Percentiles rank a stretch among this genome's conserved stretches.
phyloP scores from a whole-genome alignment of 2,113 vertebrate genomes.

The Pycnonotus jocosus region DNA sequence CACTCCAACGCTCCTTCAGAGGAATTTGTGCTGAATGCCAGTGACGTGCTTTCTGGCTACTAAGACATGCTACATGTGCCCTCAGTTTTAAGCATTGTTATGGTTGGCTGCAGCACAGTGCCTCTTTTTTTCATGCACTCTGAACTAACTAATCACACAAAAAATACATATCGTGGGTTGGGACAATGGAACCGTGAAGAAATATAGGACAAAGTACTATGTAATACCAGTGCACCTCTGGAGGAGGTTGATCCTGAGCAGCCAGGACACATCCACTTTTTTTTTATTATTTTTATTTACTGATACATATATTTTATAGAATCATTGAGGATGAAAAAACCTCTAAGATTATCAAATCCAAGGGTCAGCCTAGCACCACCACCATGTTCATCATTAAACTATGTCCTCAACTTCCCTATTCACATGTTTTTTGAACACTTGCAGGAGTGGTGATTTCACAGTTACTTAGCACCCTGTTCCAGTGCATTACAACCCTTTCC shows the following conservation, averaged over 20 bases:
- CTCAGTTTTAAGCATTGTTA: not conserved
- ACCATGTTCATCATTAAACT: not conserved
- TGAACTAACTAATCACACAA: not conserved
- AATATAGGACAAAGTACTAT: accelerated
- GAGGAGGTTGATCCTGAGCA: not conserved
- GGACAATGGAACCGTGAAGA: not conserved
- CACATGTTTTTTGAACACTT: not conserved
- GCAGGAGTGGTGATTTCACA: not conserved
- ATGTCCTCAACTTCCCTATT: not conserved
- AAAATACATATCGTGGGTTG: not conserved
- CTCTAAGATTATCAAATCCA: not conserved
- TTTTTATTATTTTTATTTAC: not conserved
- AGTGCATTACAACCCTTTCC: not conserved
- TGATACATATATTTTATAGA: not conserved
- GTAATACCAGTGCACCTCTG: not conserved
- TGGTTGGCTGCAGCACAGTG: not conserved
- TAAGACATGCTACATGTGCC: accelerated
- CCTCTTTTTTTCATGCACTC: not conserved
- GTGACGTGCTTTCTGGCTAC: not conserved
- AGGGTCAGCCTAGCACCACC: not conserved
- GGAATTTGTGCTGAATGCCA: not conserved
- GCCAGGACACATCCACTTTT: not conserved
- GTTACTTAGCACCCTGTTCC: not conserved
- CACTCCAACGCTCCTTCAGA: not conserved
- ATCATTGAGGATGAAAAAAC: not conserved